Evolutionary conservation across 1,140 invertebrate species (phyloP).

Genomic region (Eurytemora carolleeae): DNA sequence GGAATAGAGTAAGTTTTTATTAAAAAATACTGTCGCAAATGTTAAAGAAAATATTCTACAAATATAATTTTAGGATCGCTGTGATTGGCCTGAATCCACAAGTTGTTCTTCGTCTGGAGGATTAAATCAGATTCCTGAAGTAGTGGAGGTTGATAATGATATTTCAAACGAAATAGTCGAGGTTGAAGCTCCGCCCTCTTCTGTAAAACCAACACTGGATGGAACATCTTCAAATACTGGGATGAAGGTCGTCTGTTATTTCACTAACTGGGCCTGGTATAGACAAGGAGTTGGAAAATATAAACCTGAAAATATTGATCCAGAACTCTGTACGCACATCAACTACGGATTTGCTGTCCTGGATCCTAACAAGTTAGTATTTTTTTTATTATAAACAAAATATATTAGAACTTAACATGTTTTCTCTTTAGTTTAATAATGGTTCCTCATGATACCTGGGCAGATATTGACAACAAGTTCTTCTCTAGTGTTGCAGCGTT

Average conservation of each 20-base stretch:
- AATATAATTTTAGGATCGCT: slow-evolving; percentile 8
- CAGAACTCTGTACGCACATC: slow-evolving; percentile 67
- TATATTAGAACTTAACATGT: too few relatives aligned
- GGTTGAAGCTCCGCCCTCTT: slow-evolving; percentile 10
- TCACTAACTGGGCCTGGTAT: slow-evolving; percentile 78
- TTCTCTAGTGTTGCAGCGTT: slow-evolving; percentile 34
- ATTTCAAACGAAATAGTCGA: not conserved
- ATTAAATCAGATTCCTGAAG: slow-evolving; percentile 30
- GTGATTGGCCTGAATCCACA: slow-evolving; percentile 16
- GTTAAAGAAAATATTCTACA: not conserved
- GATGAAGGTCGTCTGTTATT: slow-evolving; percentile 53
- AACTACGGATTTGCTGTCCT: slow-evolving; percentile 77
- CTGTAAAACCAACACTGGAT: slow-evolving; percentile 20
- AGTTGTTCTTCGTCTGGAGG: too few relatives aligned
- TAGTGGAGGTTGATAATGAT: not conserved
- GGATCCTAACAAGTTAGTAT: slow-evolving; percentile 39
- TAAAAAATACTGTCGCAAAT: not conserved
- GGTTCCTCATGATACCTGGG: slow-evolving; percentile 67
- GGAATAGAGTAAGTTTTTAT: slow-evolving; percentile 11
- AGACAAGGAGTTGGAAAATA: slow-evolving; percentile 56
- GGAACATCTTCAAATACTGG: too few relatives aligned
- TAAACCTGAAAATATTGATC: slow-evolving; percentile 59
- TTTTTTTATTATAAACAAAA: too few relatives aligned
- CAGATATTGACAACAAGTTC: slow-evolving; percentile 58
- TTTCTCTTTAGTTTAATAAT: slow-evolving; percentile 36